phyloP scores from a whole-genome alignment of 2,888 invertebrate genomes.

The Trypoxylon attenuatum region DNA sequence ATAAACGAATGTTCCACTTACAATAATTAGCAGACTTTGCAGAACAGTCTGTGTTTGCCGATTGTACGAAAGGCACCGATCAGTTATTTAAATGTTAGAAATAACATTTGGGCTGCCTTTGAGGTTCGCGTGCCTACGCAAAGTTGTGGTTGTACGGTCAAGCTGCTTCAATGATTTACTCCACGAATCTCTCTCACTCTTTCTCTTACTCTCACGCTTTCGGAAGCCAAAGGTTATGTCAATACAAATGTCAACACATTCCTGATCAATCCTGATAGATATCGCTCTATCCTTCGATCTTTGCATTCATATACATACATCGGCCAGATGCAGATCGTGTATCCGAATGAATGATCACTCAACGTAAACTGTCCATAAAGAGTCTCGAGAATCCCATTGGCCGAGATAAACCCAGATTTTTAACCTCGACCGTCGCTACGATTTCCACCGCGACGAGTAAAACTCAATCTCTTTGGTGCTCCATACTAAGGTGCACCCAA shows the following conservation, averaged over 20 bases:
- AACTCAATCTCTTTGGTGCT: not conserved
- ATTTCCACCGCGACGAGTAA: constrained; percentile 12
- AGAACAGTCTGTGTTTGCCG: constrained; percentile 22
- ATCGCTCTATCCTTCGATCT: too few species aligned
- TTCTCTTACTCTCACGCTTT: too few species aligned
- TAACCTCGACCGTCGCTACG: constrained; percentile 30
- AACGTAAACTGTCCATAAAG: not conserved
- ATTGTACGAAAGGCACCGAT: constrained; percentile 7
- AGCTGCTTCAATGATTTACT: too few species aligned
- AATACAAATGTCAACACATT: constrained; percentile 38
- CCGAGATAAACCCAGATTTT: constrained; percentile 3
- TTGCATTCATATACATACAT: constrained; percentile 12
- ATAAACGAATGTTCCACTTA: constrained; percentile 24
- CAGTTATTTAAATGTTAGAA: constrained; percentile 6
- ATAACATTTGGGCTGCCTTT: too few species aligned
- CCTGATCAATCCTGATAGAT: too few species aligned
- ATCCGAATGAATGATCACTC: constrained; percentile 31
- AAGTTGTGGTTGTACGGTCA: too few species aligned
- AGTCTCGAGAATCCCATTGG: constrained; percentile 29
- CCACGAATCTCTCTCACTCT: too few species aligned
- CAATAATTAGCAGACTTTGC: constrained; percentile 16
- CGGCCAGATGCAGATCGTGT: constrained; percentile 4
- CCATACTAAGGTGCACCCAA: constrained; percentile 6
- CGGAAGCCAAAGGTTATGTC: constrained; percentile 29
- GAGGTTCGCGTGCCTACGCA: too few species aligned